Conservation (phyloP, 1,140 invertebrate genomes). For the Heliothis virescens region DNA sequence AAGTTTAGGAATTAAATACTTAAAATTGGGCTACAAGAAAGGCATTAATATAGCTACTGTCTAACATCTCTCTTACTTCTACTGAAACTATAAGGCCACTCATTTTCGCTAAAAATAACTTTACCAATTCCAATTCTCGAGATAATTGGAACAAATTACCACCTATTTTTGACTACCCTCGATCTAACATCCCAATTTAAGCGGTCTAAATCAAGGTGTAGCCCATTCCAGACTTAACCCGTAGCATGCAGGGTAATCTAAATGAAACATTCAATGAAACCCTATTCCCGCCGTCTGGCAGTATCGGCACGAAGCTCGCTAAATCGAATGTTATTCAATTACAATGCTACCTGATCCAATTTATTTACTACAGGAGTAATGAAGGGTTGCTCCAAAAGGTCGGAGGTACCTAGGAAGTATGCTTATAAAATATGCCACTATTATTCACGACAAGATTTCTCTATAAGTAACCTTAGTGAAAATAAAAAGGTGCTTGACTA, state of each 20-base stretch:
- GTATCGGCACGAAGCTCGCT: neutral
- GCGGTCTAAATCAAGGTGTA: neutral
- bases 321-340: slow-evolving; percentile 18
- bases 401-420: neutral
- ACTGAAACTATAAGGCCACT: neutral
- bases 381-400: neutral
- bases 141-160: neutral
- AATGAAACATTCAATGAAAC: slow-evolving; percentile 13
- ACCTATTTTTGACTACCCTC: neutral
- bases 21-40: no score
- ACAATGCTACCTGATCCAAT: neutral
- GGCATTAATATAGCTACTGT: no score
- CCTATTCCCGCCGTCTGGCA: neutral
- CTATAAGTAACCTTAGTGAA: no score
- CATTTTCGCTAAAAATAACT: neutral
- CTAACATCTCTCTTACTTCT: no score
- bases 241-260: neutral
- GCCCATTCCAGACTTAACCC: slow-evolving; percentile 8
- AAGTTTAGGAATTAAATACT: no score
- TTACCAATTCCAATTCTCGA: no score
- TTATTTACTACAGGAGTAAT: neutral
- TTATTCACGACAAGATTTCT: no score
- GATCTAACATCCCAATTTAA: neutral
- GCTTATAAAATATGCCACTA: no score
- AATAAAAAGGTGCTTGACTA: no score